Conservation (phyloP, 2,113 vertebrate genomes). For the Scatophagus argus region DNA sequence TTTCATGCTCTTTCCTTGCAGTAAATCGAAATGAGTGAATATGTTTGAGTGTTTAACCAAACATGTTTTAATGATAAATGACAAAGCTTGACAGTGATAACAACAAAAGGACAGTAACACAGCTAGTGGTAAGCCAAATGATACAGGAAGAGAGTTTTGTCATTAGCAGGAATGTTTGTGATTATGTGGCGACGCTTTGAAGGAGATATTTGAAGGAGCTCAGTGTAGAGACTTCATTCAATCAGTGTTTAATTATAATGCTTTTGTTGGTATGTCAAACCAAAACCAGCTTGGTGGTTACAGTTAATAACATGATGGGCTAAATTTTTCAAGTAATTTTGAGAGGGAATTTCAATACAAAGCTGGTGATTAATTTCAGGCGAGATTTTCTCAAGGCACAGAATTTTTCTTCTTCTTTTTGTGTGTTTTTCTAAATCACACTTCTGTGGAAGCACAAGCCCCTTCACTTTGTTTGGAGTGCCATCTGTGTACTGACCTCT, state of each 20-base stretch:
- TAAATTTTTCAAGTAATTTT: conserved; percentile 7
- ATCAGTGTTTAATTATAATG: background rate
- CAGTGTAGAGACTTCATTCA: background rate
- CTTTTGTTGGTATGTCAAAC: no score
- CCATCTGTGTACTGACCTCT: conserved; percentile 45
- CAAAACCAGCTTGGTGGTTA: background rate
- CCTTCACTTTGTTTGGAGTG: background rate
- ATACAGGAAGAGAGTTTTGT: background rate
- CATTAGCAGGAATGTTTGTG: conserved; percentile 15
- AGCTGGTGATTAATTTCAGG: background rate
- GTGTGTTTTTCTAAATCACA: conserved; percentile 20
- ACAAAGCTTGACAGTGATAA: background rate
- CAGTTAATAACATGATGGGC: background rate
- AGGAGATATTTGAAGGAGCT: background rate
- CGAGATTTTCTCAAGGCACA: background rate
- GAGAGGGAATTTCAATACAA: background rate
- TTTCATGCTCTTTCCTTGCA: background rate
- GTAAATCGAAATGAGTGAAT: no score
- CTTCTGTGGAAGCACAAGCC: conserved; percentile 3
- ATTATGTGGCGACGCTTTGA: conserved; percentile 1
- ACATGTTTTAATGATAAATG: background rate
- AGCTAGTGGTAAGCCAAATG: background rate
- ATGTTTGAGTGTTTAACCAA: background rate
- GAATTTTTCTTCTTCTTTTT: no score
- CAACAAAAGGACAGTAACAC: background rate